Percentiles rank a stretch among this genome's conserved stretches.
Conservation (phyloP, 1,140 invertebrate species). For the Kradibia gibbosae region DNA sequence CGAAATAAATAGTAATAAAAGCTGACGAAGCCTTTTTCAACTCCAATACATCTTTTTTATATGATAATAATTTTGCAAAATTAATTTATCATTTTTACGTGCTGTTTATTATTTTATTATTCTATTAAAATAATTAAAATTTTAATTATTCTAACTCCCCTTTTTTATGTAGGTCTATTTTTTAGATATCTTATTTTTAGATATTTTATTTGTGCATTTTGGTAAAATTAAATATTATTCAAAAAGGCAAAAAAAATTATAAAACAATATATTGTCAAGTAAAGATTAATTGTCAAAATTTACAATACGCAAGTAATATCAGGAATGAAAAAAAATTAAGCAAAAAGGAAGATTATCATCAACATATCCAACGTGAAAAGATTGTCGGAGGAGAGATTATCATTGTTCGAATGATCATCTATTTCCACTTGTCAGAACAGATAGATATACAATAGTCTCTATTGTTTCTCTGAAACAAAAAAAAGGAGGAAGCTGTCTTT, state of each 20-base stretch:
- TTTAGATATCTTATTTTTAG: too few relatives aligned
- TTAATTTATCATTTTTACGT: too few relatives aligned
- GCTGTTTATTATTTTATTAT: too few relatives aligned
- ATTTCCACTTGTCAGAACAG: conserved; percentile 68
- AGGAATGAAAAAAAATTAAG: conserved; percentile 3
- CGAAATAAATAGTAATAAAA: too few relatives aligned
- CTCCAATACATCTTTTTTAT: too few relatives aligned
- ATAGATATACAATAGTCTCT: conserved; percentile 63
- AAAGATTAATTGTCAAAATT: conserved; percentile 29
- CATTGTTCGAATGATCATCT: conserved; percentile 64
- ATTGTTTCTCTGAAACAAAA: conserved; percentile 57
- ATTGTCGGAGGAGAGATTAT: conserved; percentile 56
- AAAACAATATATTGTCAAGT: not conserved
- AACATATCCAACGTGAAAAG: conserved; percentile 58
- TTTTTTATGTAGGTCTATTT: too few relatives aligned
- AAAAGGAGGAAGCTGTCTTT: conserved; percentile 50
- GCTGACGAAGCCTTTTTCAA: too few relatives aligned
- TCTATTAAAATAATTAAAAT: too few relatives aligned
- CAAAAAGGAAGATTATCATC: conserved; percentile 33
- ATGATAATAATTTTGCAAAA: too few relatives aligned
- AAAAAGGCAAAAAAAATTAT: not conserved
- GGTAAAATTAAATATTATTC: too few relatives aligned
- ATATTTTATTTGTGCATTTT: too few relatives aligned
- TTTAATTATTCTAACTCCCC: too few relatives aligned
- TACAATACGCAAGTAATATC: conserved; percentile 21